phyloP scores from a whole-genome alignment of 2,888 invertebrate genomes.

The Amblyjoppa fuscipennis region DNA sequence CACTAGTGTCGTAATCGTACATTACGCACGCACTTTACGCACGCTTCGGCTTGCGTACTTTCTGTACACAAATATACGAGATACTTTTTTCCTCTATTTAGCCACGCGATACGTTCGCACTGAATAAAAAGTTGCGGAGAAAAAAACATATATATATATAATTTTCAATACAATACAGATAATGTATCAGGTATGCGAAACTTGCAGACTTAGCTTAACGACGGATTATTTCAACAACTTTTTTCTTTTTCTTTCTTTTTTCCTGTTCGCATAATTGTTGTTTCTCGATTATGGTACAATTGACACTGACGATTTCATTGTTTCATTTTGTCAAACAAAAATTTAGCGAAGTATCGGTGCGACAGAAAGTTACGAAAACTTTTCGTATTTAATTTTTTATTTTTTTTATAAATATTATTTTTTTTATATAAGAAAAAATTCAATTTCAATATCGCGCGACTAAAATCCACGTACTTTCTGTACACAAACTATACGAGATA shows the following conservation, averaged over 20 bases:
- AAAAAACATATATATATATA: neutral
- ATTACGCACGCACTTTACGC: no score
- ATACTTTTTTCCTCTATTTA: neutral
- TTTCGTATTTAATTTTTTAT: neutral
- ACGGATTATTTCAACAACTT: conserved; percentile 52
- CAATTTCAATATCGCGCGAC: neutral
- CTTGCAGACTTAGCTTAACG: conserved; percentile 40
- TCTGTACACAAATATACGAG: no score
- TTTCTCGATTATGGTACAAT: conserved; percentile 42
- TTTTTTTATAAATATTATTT: neutral
- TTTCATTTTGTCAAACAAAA: conserved; percentile 30
- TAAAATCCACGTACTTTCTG: neutral
- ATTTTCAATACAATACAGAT: neutral
- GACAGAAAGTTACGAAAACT: neutral
- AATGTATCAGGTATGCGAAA: neutral
- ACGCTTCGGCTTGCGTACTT: no score
- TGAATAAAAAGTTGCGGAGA: neutral
- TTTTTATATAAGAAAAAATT: neutral
- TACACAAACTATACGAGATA: neutral
- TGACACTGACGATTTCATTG: conserved; percentile 51
- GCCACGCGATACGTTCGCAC: no score
- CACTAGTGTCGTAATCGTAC: no score
- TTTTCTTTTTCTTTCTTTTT: neutral
- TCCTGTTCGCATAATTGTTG: conserved; percentile 1
- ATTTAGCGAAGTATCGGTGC: conserved; percentile 19